phyloP scores from a whole-genome alignment of 2,888 invertebrate species.

The Ectemnius cavifrons region DNA sequence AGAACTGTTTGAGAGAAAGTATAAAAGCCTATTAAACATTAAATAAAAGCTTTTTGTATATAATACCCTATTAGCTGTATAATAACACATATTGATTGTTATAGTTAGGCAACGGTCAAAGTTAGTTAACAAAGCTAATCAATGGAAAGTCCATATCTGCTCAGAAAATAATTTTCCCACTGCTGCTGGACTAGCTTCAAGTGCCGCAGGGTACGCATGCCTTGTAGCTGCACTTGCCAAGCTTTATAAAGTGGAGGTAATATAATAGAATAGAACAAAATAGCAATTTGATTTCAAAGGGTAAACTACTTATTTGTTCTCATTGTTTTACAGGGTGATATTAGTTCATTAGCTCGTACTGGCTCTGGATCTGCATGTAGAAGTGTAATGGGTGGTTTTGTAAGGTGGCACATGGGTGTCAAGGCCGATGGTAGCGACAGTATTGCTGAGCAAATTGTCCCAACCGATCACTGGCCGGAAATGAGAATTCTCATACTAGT shows the following conservation, averaged over 20 bases:
- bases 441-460: slow-evolving; percentile 85
- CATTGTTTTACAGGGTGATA: slow-evolving; percentile 80
- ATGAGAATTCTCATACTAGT: slow-evolving; percentile 94
- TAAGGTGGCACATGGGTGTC: slow-evolving; percentile 91
- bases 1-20: slow-evolving; percentile 88
- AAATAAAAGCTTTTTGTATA: not conserved
- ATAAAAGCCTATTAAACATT: slow-evolving; percentile 67
- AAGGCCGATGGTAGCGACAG: slow-evolving; percentile 86
- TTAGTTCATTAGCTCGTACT: slow-evolving; percentile 88
- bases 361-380: slow-evolving; percentile 98
- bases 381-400: slow-evolving; percentile 96
- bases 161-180: slow-evolving; percentile 99
- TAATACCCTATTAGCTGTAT: not conserved
- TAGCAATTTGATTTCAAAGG: not conserved
- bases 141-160: slow-evolving; percentile 89
- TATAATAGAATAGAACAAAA: not conserved
- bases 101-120: slow-evolving; percentile 79
- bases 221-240: slow-evolving; percentile 85
- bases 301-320: not conserved
- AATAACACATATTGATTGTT: slow-evolving; percentile 42
- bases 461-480: slow-evolving; percentile 91
- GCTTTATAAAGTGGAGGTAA: slow-evolving; percentile 85
- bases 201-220: slow-evolving; percentile 98
- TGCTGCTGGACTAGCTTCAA: slow-evolving; percentile 98
- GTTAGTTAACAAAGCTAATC: slow-evolving; percentile 77